Conservation (phyloP, 2,797 vertebrate genomes). For the Falco berigora region DNA sequence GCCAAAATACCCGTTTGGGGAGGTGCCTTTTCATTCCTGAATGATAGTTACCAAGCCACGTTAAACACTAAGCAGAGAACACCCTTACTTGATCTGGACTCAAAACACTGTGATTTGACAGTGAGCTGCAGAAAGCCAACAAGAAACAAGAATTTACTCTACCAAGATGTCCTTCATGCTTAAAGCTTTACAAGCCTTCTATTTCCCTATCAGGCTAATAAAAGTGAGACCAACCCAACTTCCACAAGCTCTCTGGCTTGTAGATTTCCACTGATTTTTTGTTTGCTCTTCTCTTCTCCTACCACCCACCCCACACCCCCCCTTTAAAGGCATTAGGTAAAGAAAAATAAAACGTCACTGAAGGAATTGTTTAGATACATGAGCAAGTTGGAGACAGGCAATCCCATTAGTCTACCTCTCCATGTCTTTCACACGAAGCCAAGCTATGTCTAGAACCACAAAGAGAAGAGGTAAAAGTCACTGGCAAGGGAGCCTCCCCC, state of each 20-base stretch:
- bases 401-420: not conserved
- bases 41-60: not conserved
- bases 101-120: not conserved
- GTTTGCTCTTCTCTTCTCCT: not conserved
- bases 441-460: not conserved
- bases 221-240: not conserved
- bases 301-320: too few relatives aligned
- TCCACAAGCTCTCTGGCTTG: not conserved
- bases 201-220: not conserved
- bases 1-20: not conserved
- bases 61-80: not conserved
- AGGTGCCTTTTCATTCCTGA: not conserved
- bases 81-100: not conserved
- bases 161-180: not conserved
- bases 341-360: not conserved
- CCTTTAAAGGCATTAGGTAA: not conserved
- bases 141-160: not conserved
- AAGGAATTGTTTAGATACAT: not conserved
- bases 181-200: not conserved
- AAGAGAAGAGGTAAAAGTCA: not conserved
- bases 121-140: not conserved
- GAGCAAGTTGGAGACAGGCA: not conserved
- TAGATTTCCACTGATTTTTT: not conserved
- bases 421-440: accelerated
- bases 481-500: not conserved